phyloP scores from a whole-genome alignment of 2,113 vertebrate genomes.

The Lepus europaeus region DNA sequence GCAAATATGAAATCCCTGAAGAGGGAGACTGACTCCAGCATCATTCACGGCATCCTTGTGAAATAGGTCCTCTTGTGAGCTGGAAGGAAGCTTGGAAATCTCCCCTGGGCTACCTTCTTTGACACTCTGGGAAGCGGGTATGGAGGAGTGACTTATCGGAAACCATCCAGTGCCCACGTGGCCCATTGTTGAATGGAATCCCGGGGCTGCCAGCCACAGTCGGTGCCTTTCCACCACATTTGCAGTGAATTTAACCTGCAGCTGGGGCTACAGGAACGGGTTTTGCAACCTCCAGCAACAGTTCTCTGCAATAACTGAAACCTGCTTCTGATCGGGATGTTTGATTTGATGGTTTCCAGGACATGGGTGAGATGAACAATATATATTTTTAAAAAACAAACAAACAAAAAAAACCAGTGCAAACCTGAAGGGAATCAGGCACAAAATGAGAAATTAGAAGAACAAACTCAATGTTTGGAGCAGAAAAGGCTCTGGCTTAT shows the following conservation, averaged over 20 bases:
- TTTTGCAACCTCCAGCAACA: neutral
- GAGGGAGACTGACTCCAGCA: neutral
- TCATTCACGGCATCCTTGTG: neutral
- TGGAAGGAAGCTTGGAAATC: neutral
- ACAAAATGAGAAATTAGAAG: constrained; percentile 50
- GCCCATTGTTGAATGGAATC: neutral
- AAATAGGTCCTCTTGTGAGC: neutral
- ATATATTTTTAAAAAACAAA: neutral
- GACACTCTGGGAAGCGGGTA: neutral
- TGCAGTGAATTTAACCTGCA: neutral
- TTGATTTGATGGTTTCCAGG: constrained; percentile 5
- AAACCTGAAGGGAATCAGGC: constrained; percentile 43
- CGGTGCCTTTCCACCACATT: neutral
- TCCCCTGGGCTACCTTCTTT: neutral
- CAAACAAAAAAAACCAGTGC: neutral
- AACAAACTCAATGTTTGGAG: constrained; percentile 39
- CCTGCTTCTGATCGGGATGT: neutral
- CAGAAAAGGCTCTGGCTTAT: neutral
- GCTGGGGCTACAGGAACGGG: neutral
- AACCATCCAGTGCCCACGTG: neutral
- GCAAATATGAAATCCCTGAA: neutral
- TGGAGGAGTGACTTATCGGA: neutral
- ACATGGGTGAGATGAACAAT: neutral
- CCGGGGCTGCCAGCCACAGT: neutral
- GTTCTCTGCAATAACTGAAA: constrained; percentile 22